Evolutionary conservation across 1,140 invertebrate genomes (phyloP).

Genomic region (Pentalonia nigronervosa): DNA sequence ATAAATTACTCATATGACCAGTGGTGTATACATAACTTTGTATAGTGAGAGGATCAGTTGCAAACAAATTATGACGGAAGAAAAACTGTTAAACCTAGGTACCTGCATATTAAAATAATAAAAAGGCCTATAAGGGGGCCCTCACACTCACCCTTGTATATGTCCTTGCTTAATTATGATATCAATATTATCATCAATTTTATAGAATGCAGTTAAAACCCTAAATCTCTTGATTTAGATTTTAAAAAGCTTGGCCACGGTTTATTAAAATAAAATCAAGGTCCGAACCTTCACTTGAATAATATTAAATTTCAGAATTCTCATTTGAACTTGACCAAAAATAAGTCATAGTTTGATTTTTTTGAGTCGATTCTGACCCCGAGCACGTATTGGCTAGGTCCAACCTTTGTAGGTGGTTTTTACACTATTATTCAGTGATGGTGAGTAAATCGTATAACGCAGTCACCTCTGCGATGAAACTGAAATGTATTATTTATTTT

Average conservation of each 20-base stretch:
- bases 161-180: background rate
- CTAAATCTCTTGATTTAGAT: background rate
- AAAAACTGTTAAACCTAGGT: no score
- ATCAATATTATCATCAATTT: background rate
- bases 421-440: background rate
- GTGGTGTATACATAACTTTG: no score
- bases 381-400: background rate
- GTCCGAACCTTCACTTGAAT: background rate
- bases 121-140: no score
- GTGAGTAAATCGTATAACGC: background rate
- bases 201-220: background rate
- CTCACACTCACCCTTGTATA: no score
- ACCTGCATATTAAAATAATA: no score
- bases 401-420: background rate
- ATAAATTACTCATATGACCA: no score
- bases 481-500: background rate
- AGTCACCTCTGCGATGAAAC: background rate
- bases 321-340: background rate
- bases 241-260: background rate
- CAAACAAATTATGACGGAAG: no score
- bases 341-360: background rate
- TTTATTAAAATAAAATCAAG: background rate
- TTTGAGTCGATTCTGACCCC: background rate
- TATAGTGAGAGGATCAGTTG: no score
- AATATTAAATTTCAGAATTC: slow-evolving; percentile 1